These are phyloP conservation scores for Anas platyrhynchos DNA, from an alignment of 2,113 vertebrate species.

Conservation along the genomic window DNA sequence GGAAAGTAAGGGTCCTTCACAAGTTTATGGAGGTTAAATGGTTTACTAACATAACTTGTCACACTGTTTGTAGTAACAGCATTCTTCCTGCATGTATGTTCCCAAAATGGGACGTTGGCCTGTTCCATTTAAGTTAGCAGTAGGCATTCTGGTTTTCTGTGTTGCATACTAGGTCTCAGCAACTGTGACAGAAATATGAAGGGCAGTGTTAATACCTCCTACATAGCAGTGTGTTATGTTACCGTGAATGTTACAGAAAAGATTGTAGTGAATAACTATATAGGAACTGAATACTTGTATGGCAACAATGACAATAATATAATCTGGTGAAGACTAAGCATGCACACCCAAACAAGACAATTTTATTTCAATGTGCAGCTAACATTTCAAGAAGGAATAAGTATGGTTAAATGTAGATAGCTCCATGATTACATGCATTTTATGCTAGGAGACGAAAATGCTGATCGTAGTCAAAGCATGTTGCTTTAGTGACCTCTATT, in stretches of 20 bases:
- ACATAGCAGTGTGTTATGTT: fast-evolving
- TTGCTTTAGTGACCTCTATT: conserved; percentile 58
- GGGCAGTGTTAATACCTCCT: background rate
- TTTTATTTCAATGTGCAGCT: conserved; percentile 3
- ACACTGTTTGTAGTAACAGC: background rate
- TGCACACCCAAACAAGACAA: background rate
- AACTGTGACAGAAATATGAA: background rate
- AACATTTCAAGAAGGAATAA: conserved; percentile 34
- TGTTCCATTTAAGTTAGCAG: background rate
- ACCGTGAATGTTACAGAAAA: background rate
- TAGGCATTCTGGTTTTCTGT: conserved; percentile 4
- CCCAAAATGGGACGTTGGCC: background rate
- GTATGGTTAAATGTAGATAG: background rate
- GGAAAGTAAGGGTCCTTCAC: background rate
- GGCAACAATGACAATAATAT: background rate
- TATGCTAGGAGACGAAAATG: background rate
- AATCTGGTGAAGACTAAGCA: background rate
- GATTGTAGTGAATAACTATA: background rate
- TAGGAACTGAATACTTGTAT: background rate
- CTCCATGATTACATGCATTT: conserved; percentile 7
- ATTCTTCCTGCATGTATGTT: background rate
- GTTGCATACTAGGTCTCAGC: background rate
- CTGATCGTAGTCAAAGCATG: conserved; percentile 42
- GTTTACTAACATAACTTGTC: background rate
- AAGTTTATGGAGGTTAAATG: background rate